Evolutionary conservation across 2,888 invertebrate genomes (phyloP).

Genomic region (Noctuana brunneofusca): DNA sequence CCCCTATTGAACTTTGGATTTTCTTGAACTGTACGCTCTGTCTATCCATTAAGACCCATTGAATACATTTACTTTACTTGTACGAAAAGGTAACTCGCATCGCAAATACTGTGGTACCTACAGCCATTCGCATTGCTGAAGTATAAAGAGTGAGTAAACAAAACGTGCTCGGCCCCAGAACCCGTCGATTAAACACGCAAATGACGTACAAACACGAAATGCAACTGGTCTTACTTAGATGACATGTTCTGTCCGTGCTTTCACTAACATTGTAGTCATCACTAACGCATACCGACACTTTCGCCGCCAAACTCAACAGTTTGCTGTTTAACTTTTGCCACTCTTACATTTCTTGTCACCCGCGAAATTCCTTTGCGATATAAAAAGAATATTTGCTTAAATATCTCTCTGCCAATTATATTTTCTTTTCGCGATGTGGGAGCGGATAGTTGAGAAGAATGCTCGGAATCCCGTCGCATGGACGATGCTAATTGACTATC

Average conservation of each 20-base stretch:
- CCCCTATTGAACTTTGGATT: not conserved
- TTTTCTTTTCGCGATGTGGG: constrained; percentile 50
- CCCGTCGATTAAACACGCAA: constrained; percentile 36
- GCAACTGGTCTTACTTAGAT: constrained; percentile 51
- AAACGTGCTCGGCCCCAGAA: constrained; percentile 35
- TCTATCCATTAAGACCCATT: not conserved
- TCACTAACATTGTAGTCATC: constrained; percentile 64
- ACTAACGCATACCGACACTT: constrained; percentile 50
- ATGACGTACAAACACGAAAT: constrained; percentile 37
- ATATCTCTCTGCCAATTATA: constrained; percentile 26
- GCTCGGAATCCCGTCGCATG: constrained; percentile 62
- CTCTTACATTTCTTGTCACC: constrained; percentile 43
- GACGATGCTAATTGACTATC: constrained; percentile 68
- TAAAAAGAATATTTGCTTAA: constrained; percentile 34
- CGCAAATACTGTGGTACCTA: not conserved
- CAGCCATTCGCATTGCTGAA: constrained; percentile 4
- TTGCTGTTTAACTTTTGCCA: constrained; percentile 53
- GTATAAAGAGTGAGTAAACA: not conserved
- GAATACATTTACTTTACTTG: not conserved
- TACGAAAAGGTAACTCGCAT: not conserved
- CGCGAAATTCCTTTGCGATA: constrained; percentile 41
- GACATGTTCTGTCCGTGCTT: constrained; percentile 56
- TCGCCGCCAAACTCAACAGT: constrained; percentile 56
- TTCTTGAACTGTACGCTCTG: not conserved
- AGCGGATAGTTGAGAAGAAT: constrained; percentile 65